Percentiles rank a stretch among this genome's conserved stretches.
Conservation (phyloP, 92 coral and sea anemone species). For the Nematostella vectensis region DNA sequence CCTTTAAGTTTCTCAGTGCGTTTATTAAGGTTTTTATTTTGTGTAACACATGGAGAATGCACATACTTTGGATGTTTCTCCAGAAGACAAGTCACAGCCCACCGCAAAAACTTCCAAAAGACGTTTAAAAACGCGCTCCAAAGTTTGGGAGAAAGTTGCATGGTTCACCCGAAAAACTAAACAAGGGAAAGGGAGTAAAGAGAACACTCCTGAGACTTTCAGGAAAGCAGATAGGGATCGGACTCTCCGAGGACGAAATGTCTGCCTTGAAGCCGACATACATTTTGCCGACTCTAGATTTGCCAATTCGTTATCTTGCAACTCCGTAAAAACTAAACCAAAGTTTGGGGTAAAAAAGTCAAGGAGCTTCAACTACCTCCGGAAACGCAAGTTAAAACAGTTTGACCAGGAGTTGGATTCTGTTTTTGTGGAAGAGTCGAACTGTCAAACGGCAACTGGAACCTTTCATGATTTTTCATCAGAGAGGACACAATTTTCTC, state of each 20-base stretch:
- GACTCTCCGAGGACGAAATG: background rate
- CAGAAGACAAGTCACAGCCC: no score
- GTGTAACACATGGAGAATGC: no score
- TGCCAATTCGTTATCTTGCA: background rate
- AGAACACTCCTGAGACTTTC: slow-evolving; percentile 7
- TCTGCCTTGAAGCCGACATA: background rate
- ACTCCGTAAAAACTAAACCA: slow-evolving; percentile 21
- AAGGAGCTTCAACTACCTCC: slow-evolving; percentile 50
- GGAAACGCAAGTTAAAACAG: slow-evolving; percentile 45
- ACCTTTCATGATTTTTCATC: slow-evolving; percentile 80
- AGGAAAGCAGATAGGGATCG: slow-evolving; percentile 21
- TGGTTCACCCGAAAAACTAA: slow-evolving; percentile 83
- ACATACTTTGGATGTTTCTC: no score
- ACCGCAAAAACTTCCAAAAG: slow-evolving; percentile 33
- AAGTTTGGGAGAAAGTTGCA: slow-evolving; percentile 90
- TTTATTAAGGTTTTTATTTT: background rate
- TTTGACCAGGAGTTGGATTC: slow-evolving; percentile 17
- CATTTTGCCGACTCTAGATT: background rate
- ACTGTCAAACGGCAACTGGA: slow-evolving; percentile 81
- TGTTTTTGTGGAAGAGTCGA: slow-evolving; percentile 13
- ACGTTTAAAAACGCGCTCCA: slow-evolving; percentile 57
- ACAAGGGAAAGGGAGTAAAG: slow-evolving; percentile 47
- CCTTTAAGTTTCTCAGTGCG: background rate
- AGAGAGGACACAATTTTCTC: slow-evolving; percentile 34
- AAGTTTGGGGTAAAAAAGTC: slow-evolving; percentile 41